phyloP scores from a whole-genome alignment of 2,113 vertebrate genomes.

The Rhadina sibilatrix region DNA sequence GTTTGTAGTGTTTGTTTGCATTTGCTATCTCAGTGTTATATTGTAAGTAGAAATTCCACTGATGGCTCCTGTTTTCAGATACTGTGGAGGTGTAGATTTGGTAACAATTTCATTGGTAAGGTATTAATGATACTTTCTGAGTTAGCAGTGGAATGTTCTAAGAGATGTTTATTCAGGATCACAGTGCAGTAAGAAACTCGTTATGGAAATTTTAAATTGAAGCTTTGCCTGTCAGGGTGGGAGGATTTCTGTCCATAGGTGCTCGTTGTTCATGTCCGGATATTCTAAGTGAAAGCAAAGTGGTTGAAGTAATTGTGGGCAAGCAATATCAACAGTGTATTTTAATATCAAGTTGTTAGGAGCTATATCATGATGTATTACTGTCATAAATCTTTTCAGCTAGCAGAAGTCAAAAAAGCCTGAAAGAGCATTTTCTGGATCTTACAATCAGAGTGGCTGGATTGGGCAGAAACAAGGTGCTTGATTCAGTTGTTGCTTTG shows the following conservation, averaged over 20 bases:
- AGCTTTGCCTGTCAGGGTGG: background rate
- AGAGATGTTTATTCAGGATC: background rate
- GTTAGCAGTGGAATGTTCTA: background rate
- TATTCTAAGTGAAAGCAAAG: background rate
- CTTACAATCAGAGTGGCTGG: background rate
- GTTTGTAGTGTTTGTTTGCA: background rate
- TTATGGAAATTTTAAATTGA: background rate
- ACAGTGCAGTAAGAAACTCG: accelerated
- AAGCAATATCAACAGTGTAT: background rate
- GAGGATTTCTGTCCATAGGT: background rate
- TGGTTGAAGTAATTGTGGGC: background rate
- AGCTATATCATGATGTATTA: background rate
- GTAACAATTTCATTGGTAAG: background rate
- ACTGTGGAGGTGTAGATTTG: background rate
- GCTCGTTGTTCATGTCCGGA: background rate
- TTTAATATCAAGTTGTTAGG: background rate
- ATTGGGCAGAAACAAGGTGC: background rate
- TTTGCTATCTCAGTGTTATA: background rate
- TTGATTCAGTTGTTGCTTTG: background rate
- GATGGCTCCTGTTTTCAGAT: background rate
- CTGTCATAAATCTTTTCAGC: background rate
- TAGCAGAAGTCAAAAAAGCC: background rate
- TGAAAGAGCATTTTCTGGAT: background rate
- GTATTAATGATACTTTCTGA: background rate
- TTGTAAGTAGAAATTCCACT: background rate